A percentile compares a stretch with the other conserved stretches of the same genome.
phyloP scores from a whole-genome alignment of 2,797 vertebrate species.

The Acrossocheilus fasciatus region DNA sequence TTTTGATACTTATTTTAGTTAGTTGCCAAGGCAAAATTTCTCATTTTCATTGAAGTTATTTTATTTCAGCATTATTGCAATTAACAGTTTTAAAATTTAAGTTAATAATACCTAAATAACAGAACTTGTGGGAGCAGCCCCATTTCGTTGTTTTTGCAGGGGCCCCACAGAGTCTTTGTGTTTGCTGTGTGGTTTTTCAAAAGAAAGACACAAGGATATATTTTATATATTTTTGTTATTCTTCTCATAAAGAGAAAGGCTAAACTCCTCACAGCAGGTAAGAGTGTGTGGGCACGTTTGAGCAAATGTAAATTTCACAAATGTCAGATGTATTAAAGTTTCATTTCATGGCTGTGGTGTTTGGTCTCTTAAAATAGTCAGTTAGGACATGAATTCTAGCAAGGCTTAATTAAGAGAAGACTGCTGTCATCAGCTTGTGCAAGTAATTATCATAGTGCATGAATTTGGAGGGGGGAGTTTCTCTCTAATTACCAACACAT shows the following conservation, averaged over 20 bases:
- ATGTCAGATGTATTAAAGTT: constrained; percentile 52
- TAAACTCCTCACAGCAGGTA: constrained; percentile 40
- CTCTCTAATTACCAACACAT: constrained; percentile 50
- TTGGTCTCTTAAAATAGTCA: constrained; percentile 55
- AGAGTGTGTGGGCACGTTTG: constrained; percentile 41
- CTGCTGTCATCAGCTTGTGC: constrained; percentile 79
- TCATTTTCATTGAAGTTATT: neutral
- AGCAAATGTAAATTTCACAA: constrained; percentile 41
- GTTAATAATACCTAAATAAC: neutral
- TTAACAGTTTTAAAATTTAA: neutral
- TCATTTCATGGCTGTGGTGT: constrained; percentile 36
- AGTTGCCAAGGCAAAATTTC: neutral
- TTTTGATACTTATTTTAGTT: neutral
- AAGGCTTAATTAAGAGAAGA: constrained; percentile 79
- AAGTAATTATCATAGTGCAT: constrained; percentile 73
- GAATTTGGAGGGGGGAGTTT: constrained; percentile 33
- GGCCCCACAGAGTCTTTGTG: neutral
- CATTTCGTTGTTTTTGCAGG: neutral
- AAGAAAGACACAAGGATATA: neutral
- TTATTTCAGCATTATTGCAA: neutral
- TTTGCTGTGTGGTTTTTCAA: neutral
- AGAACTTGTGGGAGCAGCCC: neutral
- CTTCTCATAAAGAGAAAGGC: constrained; percentile 8
- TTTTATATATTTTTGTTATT: neutral
- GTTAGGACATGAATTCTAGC: constrained; percentile 46